Base-by-base conservation (phyloP, 2,113 vertebrate genomes). In the Accipiter cooperii region DNA sequence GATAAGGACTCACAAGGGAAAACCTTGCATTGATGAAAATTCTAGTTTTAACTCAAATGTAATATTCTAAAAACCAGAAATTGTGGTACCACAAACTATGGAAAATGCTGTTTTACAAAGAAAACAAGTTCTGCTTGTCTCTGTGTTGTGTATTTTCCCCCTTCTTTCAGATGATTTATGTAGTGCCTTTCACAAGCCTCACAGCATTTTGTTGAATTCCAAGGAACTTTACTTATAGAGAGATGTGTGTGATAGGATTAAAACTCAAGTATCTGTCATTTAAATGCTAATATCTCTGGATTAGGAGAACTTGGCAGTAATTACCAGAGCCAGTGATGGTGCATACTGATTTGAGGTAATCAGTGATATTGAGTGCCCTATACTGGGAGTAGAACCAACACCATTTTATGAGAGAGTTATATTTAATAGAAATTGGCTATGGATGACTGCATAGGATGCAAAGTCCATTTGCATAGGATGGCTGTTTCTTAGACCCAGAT, bases 241-340 rank as follows among this genome's bases (percentile, higher is more conserved):
- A 93, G 74, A 95, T 92, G 49, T 87, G 66, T 85, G 71, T 90
- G 95, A 93, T 80, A 89, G 90, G 75, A 91, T 87, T 95, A 83
- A 85, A 91, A 69, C 58, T 89, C 88, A 69, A 95, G 80, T 84
- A 34, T 63, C 84, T 70, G 79, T 80, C 29, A 81, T 96, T 97
- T 94, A 94, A 94, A 97, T 96, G 91, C 75, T 97, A 94, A 91
- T 96, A 75, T 70, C 42, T 87, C 13, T 86, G 82, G 82, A 93
- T 94, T 86, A 88, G 87, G 84, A 88, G 82, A 83, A 70, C 12
- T 94, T 68, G 86, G 86, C 79, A 71, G 76, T 86, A 80, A 57
- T 94, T 89, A 57, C 20, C 44, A 60, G 60, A 84, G 88, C 58
- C 47, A 70, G 71, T 60, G 92, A 77, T 95, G 92, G 57, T 81